Base-by-base conservation (phyloP, 2,113 vertebrate genomes). In the Cebus imitator region DNA sequence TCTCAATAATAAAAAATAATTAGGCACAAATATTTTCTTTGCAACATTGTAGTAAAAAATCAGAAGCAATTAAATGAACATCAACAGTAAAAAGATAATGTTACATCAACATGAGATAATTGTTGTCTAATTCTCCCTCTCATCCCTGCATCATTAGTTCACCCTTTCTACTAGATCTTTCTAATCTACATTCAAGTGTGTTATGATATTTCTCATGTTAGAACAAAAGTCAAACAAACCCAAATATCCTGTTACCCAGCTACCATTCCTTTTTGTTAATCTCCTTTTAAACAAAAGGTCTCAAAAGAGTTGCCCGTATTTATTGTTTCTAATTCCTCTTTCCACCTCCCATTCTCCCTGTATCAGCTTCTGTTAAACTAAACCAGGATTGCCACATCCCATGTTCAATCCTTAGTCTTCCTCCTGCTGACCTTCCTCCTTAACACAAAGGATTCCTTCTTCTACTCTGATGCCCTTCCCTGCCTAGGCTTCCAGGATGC, bases 61-160 rank as follows among this genome's bases (percentile, higher is more conserved):
- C 27, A 90, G 81, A 91, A 85, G 93, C 57, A 82, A 52, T 73
- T 84, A 90, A 75, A 88, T 45, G 43, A 94, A 78, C 27, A 68
- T 68, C 66, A 37, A 6, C 45, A 93, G 48, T 57, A 23, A 78
- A 87, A 68, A 43, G 17, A 43, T 43, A 85, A 76, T 73, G 72
- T 66, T 8, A 8, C 45, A 55, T 73, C 30, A 45, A 20, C 0
- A 23, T 6, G 14, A 89, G 70, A 7, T 61, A 87, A 91, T 12
- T 85, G 8, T 68, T 35, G 25, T 50, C 18, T 79, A 93, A 87
- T 55, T 88, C 7, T 92, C 35, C 13, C 43, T 80, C 37, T 11
- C 1, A 32, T 80, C 95, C 21, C 66, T 76, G 32, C 6, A 58
- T 84, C 61, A 68, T 88, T 88, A 86, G 45, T 87, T 92, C 27